These are phyloP conservation scores for Archaeoteleia sp. DNA, from an alignment of 2,888 invertebrate species.

Conservation along the genomic window DNA sequence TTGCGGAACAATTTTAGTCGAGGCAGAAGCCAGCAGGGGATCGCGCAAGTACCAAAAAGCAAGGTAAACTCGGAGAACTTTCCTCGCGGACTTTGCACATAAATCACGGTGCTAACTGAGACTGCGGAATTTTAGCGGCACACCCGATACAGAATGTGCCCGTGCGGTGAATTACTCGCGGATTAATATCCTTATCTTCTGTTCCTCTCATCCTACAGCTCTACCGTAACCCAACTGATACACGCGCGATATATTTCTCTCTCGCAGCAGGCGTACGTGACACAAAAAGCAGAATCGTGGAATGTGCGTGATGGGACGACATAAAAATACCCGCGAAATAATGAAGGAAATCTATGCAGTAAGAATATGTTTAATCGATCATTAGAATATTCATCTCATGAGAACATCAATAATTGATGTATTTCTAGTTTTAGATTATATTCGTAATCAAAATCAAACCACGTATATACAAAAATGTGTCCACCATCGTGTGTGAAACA, in stretches of 20 bases:
- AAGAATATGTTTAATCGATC: neutral
- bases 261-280: conserved; percentile 17
- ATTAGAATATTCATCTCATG: too few relatives aligned
- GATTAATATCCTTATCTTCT: conserved; percentile 67
- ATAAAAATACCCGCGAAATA: conserved; percentile 16
- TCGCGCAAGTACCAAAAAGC: conserved; percentile 64
- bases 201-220: conserved; percentile 24
- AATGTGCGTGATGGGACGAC: conserved; percentile 8
- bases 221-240: conserved; percentile 20
- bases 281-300: conserved; percentile 16
- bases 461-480: too few relatives aligned
- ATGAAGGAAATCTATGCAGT: conserved; percentile 13
- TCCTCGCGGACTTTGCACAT: conserved; percentile 61
- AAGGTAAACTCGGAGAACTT: conserved; percentile 63
- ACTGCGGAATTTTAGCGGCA: conserved; percentile 57
- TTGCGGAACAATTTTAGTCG: conserved; percentile 49
- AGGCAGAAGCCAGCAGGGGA: conserved; percentile 35
- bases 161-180: conserved; percentile 58
- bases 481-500: too few relatives aligned
- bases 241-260: conserved; percentile 29
- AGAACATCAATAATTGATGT: too few relatives aligned
- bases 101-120: conserved; percentile 60
- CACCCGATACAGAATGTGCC: conserved; percentile 56
- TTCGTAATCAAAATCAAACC: too few relatives aligned
- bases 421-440: too few relatives aligned